Conservation (phyloP, 2,797 vertebrate species). For the Macropus fuliginosus region DNA sequence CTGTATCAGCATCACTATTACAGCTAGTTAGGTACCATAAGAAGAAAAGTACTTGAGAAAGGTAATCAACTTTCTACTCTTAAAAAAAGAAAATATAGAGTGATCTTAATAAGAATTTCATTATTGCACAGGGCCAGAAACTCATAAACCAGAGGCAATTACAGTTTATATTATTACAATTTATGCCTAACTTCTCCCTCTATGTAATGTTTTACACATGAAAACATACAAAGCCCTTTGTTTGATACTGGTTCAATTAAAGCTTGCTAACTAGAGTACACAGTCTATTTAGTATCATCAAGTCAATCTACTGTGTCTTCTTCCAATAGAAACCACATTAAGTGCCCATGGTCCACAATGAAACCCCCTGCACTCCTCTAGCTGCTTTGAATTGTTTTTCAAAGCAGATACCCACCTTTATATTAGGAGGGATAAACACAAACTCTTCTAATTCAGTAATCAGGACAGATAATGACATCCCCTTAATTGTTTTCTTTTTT, state of each 20-base stretch:
- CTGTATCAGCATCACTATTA: not conserved
- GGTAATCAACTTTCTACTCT: not conserved
- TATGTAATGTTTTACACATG: not conserved
- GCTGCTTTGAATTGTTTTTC: slow-evolving; percentile 69
- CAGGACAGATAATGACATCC: slow-evolving; percentile 85
- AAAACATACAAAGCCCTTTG: not conserved
- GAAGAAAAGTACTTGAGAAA: not conserved
- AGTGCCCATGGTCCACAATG: not conserved
- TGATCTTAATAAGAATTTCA: slow-evolving; percentile 39
- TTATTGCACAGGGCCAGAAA: not conserved
- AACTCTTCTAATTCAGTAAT: slow-evolving; percentile 82
- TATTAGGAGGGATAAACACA: slow-evolving; percentile 75
- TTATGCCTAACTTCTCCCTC: slow-evolving; percentile 1
- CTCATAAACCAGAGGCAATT: not conserved
- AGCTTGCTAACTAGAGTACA: not conserved
- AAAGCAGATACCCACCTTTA: slow-evolving; percentile 74
- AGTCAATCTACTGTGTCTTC: not conserved
- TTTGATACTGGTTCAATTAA: not conserved
- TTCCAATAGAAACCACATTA: slow-evolving; percentile 1
- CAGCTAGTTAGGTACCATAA: not conserved
- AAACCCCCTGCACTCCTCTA: slow-evolving; percentile 41
- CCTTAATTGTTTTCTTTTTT: slow-evolving; percentile 84
- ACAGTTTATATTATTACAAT: not conserved
- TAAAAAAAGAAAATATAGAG: not conserved
- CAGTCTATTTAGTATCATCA: not conserved